Evolutionary conservation across 2,797 vertebrate genomes (phyloP).

Genomic region (Paratrypauchen microcephalus): DNA sequence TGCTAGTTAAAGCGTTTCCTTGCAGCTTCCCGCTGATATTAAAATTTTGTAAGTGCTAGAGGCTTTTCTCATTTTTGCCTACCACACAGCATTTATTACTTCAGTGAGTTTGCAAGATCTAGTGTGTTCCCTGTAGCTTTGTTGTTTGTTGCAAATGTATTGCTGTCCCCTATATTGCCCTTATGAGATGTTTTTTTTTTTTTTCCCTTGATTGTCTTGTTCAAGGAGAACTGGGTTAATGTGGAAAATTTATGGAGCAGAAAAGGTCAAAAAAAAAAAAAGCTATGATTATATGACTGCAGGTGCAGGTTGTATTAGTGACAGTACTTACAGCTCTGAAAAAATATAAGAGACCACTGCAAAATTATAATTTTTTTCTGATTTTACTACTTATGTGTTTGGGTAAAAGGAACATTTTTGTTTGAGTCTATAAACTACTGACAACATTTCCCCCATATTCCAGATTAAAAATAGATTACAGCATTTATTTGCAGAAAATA

Average conservation of each 20-base stretch:
- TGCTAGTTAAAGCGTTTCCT: slow-evolving; percentile 38
- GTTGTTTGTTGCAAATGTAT: slow-evolving; percentile 47
- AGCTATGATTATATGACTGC: background rate
- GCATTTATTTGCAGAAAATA: too few relatives aligned
- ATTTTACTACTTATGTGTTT: too few relatives aligned
- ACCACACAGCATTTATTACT: slow-evolving; percentile 48
- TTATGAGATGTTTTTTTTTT: slow-evolving; percentile 11
- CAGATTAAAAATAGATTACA: too few relatives aligned
- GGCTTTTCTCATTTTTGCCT: slow-evolving; percentile 49
- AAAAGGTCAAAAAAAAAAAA: background rate
- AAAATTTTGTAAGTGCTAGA: slow-evolving; percentile 35
- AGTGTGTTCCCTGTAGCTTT: slow-evolving; percentile 27
- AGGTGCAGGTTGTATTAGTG: background rate
- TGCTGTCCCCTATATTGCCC: slow-evolving; percentile 31
- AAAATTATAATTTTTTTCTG: too few relatives aligned
- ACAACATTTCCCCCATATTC: too few relatives aligned
- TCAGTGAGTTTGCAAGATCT: slow-evolving; percentile 50
- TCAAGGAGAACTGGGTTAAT: slow-evolving; percentile 7
- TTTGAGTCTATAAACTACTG: too few relatives aligned
- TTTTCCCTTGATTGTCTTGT: slow-evolving; percentile 13
- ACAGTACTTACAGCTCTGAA: too few relatives aligned
- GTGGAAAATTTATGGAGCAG: background rate
- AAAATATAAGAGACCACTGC: too few relatives aligned
- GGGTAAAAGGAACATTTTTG: too few relatives aligned
- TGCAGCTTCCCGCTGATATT: slow-evolving; percentile 22